phyloP scores from a whole-genome alignment of 2,113 vertebrate species.

The Pantherophis guttatus region DNA sequence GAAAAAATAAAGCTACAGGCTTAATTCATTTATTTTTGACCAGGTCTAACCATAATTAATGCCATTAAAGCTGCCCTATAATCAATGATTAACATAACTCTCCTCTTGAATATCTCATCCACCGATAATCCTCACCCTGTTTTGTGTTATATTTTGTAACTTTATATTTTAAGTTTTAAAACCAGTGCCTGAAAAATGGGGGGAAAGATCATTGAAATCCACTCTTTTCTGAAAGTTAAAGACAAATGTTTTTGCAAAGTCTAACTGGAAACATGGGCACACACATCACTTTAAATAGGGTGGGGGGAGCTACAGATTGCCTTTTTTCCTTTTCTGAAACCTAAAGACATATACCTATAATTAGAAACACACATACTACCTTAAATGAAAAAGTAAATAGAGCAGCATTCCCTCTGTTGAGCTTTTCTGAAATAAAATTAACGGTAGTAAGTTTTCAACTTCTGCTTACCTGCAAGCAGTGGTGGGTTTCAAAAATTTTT shows the following conservation, averaged over 20 bases:
- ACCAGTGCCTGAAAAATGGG: background rate
- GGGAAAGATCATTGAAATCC: background rate
- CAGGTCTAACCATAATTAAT: background rate
- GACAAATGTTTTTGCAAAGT: background rate
- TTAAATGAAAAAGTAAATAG: background rate
- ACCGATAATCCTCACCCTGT: background rate
- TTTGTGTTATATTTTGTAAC: background rate
- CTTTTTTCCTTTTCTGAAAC: background rate
- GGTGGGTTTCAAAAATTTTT: too few relatives aligned
- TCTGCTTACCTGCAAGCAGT: background rate
- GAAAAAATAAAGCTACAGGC: background rate
- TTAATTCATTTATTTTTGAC: background rate
- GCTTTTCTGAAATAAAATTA: background rate
- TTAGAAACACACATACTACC: background rate
- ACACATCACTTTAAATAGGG: background rate
- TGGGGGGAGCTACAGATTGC: background rate
- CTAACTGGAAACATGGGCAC: background rate
- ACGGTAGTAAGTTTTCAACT: background rate
- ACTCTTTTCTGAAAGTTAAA: background rate
- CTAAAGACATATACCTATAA: background rate
- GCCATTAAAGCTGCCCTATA: background rate
- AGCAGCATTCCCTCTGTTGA: background rate
- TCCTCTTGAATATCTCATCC: background rate
- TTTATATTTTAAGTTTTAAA: background rate
- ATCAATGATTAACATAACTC: background rate